phyloP scores from a whole-genome alignment of 2,888 invertebrate genomes.

The Clunio marinus region DNA sequence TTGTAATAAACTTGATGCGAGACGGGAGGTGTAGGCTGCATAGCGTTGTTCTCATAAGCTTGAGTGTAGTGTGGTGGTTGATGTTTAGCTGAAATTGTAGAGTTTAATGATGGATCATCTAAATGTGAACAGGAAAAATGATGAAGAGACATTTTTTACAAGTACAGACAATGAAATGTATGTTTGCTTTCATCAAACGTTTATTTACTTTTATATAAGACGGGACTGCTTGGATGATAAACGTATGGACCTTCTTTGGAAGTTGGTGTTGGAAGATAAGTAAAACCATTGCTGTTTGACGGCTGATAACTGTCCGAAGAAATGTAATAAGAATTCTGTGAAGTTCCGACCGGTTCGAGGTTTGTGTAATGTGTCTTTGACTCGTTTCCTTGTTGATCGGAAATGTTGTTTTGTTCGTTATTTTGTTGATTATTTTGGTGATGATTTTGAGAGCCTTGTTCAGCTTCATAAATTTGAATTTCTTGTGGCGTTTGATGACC shows the following conservation, averaged over 20 bases:
- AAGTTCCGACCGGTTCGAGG: slow-evolving; percentile 40
- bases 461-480: slow-evolving; percentile 39
- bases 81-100: slow-evolving; percentile 45
- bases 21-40: slow-evolving; percentile 43
- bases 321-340: slow-evolving; percentile 40
- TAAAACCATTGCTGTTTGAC: slow-evolving; percentile 33
- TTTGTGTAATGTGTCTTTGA: slow-evolving; percentile 41
- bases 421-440: slow-evolving; percentile 29
- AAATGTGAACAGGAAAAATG: slow-evolving; percentile 42
- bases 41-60: slow-evolving; percentile 45
- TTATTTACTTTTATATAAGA: slow-evolving; percentile 40
- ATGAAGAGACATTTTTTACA: too few relatives aligned
- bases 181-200: too few relatives aligned
- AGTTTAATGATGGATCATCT: slow-evolving; percentile 48
- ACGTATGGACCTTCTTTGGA: slow-evolving; percentile 29
- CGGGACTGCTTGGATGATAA: slow-evolving; percentile 40
- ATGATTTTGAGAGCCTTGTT: not conserved
- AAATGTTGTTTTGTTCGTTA: not conserved
- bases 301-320: slow-evolving; percentile 40
- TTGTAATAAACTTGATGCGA: slow-evolving; percentile 38
- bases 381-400: slow-evolving; percentile 25
- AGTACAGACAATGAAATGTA: too few relatives aligned
- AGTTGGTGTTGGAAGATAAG: slow-evolving; percentile 38
- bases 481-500: slow-evolving; percentile 37
- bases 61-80: slow-evolving; percentile 41